Percentiles rank a stretch among this genome's conserved stretches.
phyloP scores from a whole-genome alignment of 2,888 invertebrate genomes.

The Hydraecia micacea region DNA sequence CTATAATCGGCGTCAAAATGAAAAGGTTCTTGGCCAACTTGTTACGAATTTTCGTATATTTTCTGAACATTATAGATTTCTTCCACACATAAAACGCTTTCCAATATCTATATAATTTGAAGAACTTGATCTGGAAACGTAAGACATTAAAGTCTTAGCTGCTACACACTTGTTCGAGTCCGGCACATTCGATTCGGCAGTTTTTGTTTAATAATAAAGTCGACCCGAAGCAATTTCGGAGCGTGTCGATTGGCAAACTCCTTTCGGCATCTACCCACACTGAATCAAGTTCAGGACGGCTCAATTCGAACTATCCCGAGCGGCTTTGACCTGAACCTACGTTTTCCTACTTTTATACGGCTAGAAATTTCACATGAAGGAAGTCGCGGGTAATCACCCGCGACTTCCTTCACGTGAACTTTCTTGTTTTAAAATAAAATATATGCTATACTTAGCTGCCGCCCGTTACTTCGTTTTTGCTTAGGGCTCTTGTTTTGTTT shows the following conservation, averaged over 20 bases:
- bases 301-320: not conserved
- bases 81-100: constrained; percentile 96
- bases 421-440: not conserved
- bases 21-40: constrained; percentile 93
- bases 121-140: constrained; percentile 91
- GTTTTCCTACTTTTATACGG: not conserved
- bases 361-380: no score
- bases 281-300: not conserved
- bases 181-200: not conserved
- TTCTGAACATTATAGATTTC: constrained; percentile 93
- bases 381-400: no score
- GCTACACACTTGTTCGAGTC: not conserved
- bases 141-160: not conserved
- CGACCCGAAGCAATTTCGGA: not conserved
- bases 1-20: constrained; percentile 93
- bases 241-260: not conserved
- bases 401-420: not conserved
- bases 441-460: not conserved
- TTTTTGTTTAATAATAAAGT: no score
- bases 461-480: not conserved
- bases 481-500: not conserved
- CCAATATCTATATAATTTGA: constrained; percentile 93
- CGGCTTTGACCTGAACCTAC: not conserved
- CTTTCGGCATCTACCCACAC: not conserved
- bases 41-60: constrained; percentile 91